These are phyloP conservation scores for Acronicta psi DNA, from an alignment of 2,888 invertebrate genomes.

Conservation along the genomic window DNA sequence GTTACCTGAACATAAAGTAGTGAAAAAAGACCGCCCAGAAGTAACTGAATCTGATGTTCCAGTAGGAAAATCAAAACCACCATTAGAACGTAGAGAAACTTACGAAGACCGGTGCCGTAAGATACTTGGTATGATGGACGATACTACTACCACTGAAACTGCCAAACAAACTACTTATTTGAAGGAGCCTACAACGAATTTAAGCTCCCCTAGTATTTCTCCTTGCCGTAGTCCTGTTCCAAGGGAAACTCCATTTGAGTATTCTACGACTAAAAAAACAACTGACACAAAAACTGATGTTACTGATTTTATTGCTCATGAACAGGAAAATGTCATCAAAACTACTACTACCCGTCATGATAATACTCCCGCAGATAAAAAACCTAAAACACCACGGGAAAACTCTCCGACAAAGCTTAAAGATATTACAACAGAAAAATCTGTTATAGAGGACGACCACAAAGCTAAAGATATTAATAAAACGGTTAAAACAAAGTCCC, in stretches of 20 bases:
- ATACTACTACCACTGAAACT: constrained; percentile 63
- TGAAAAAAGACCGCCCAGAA: constrained; percentile 71
- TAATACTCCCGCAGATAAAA: constrained; percentile 34
- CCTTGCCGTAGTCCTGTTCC: constrained; percentile 72
- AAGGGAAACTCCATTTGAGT: constrained; percentile 61
- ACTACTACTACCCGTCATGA: constrained; percentile 38
- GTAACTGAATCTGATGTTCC: constrained; percentile 61
- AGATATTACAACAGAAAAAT: constrained; percentile 58
- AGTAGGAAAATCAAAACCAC: constrained; percentile 85
- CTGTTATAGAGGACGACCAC: constrained; percentile 21
- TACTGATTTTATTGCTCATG: constrained; percentile 65
- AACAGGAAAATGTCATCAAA: constrained; percentile 63
- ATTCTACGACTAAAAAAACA: constrained; percentile 48
- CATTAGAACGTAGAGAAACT: constrained; percentile 91
- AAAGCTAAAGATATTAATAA: constrained; percentile 31
- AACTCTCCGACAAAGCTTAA: constrained; percentile 71
- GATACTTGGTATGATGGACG: constrained; percentile 90
- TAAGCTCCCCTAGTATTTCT: constrained; percentile 71
- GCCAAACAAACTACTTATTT: constrained; percentile 40
- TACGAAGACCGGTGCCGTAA: constrained; percentile 92
- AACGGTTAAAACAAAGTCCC: constrained; percentile 29
- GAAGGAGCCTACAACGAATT: constrained; percentile 58
- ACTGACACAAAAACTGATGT: constrained; percentile 54
- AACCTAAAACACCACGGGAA: constrained; percentile 56
- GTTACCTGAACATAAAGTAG: constrained; percentile 63